Evolutionary conservation across 2,797 vertebrate genomes (phyloP).

Genomic region (Scyliorhinus canicula): DNA sequence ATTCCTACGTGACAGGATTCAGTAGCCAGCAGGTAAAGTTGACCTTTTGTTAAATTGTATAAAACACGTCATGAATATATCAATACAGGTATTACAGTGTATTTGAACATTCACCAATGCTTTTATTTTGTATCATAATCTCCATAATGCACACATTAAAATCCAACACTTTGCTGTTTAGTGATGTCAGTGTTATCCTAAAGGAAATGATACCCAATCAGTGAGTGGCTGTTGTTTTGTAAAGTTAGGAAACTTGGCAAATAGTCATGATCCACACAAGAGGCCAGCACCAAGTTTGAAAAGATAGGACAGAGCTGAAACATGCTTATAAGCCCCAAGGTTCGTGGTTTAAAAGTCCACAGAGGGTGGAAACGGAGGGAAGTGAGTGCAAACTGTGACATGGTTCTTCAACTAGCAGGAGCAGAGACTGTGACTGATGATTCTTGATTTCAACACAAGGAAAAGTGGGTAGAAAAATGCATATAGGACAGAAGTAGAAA

Average conservation of each 20-base stretch:
- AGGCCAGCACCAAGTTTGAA: background rate
- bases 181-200: background rate
- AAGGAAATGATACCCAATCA: background rate
- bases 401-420: background rate
- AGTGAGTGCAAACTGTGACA: too few species aligned
- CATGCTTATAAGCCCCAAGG: background rate
- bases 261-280: background rate
- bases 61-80: background rate
- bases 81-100: background rate
- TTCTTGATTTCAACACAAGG: background rate
- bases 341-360: background rate
- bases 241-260: background rate
- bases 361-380: background rate
- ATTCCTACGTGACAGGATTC: background rate
- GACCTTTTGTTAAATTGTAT: background rate
- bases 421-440: background rate
- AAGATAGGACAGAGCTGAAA: background rate
- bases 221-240: background rate
- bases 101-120: constrained; percentile 3
- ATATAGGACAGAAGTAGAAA: background rate
- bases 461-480: background rate
- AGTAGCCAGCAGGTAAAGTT: background rate
- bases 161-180: background rate
- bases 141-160: background rate
- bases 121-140: background rate